Evolutionary conservation across 1,140 invertebrate genomes (phyloP).

Genomic region (Hermetia illucens): DNA sequence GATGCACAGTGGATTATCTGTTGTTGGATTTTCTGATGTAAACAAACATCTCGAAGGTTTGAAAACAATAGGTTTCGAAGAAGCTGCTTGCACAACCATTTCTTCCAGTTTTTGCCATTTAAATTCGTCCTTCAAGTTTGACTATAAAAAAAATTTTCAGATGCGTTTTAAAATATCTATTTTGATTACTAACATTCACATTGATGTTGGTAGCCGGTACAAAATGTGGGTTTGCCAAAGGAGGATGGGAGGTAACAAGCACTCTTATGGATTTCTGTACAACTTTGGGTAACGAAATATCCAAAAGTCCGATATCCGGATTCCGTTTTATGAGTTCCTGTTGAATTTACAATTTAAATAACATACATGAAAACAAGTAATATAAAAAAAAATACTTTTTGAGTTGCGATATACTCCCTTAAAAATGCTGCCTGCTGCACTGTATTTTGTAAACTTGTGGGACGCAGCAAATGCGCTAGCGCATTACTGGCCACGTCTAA

Average conservation of each 20-base stretch:
- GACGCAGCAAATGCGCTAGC: slow-evolving; percentile 63
- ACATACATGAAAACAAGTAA: slow-evolving; percentile 5
- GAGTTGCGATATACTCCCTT: slow-evolving; percentile 74
- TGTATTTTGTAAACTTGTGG: slow-evolving; percentile 56
- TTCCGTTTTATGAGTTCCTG: slow-evolving; percentile 21
- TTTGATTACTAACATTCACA: slow-evolving; percentile 39
- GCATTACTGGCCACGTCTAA: slow-evolving; percentile 59
- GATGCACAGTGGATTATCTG: slow-evolving; percentile 46
- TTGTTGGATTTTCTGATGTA: slow-evolving; percentile 47
- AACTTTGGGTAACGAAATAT: slow-evolving; percentile 23
- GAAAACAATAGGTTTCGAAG: slow-evolving; percentile 57
- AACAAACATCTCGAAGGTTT: slow-evolving; percentile 61
- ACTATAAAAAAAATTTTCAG: slow-evolving; percentile 19
- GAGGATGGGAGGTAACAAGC: slow-evolving; percentile 23
- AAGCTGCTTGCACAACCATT: slow-evolving; percentile 54
- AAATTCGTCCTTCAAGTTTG: slow-evolving; percentile 26
- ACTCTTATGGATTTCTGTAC: slow-evolving; percentile 24
- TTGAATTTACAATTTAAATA: neutral
- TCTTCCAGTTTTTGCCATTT: slow-evolving; percentile 66
- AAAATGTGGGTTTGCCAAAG: slow-evolving; percentile 38
- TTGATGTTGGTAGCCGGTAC: slow-evolving; percentile 52
- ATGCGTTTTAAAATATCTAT: slow-evolving; percentile 30
- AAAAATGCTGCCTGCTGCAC: slow-evolving; percentile 73
- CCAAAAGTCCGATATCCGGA: slow-evolving; percentile 20
- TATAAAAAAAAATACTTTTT: slow-evolving; percentile 28